phyloP scores from a whole-genome alignment of 2,797 vertebrate species.

The Poecile montanus region DNA sequence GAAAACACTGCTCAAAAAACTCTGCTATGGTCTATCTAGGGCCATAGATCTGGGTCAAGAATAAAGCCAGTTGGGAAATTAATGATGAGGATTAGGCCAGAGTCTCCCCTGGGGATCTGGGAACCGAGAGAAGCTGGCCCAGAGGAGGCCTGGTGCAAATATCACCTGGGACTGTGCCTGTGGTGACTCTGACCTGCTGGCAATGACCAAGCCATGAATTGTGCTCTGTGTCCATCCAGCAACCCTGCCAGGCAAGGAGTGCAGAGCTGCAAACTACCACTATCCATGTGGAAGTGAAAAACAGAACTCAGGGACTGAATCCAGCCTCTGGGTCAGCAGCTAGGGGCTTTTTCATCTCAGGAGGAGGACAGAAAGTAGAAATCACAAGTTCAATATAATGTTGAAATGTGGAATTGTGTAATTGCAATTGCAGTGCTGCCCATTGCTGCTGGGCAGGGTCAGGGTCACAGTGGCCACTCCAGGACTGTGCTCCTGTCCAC shows the following conservation, averaged over 20 bases:
- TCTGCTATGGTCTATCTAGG: neutral
- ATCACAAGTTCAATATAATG: neutral
- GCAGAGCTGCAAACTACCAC: neutral
- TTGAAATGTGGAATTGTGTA: neutral
- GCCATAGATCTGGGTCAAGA: neutral
- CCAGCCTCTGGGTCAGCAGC: neutral
- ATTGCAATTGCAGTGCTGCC: neutral
- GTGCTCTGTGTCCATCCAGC: neutral
- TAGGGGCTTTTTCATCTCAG: rapidly evolving
- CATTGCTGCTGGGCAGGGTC: neutral
- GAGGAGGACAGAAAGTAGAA: neutral
- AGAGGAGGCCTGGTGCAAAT: neutral
- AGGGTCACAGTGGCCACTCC: neutral
- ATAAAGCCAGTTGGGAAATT: neutral
- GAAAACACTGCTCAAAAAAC: neutral
- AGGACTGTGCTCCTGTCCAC: neutral
- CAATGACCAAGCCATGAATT: neutral
- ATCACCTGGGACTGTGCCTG: neutral
- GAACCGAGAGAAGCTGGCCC: neutral
- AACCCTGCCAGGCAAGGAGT: neutral
- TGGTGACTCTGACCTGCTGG: rapidly evolving
- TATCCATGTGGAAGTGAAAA: neutral
- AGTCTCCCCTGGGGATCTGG: neutral
- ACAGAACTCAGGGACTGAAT: rapidly evolving
- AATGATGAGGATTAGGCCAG: neutral